These are phyloP conservation scores for Atrina japonica DNA, from an alignment of 2,888 invertebrate species.

Conservation along the genomic window DNA sequence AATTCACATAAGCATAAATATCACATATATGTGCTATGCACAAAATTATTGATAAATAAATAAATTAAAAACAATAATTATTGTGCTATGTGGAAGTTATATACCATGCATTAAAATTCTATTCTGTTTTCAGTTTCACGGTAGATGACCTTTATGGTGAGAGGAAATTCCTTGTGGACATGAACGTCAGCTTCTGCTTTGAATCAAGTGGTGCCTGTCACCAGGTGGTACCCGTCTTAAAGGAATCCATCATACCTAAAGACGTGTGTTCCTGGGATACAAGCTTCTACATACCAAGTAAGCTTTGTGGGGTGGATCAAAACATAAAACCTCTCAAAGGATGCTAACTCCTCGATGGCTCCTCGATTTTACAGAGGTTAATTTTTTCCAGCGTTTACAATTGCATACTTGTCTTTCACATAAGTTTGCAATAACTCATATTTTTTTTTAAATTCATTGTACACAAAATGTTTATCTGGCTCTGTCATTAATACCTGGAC, in stretches of 20 bases:
- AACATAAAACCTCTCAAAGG: not conserved
- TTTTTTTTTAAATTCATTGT: too few species aligned
- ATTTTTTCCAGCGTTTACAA: not conserved
- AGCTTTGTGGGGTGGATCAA: not conserved
- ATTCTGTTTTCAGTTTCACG: slow-evolving; percentile 25
- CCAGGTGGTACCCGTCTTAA: slow-evolving; percentile 15
- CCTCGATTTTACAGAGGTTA: not conserved
- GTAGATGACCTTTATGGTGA: slow-evolving; percentile 32
- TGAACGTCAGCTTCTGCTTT: slow-evolving; percentile 39
- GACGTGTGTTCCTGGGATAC: slow-evolving; percentile 33
- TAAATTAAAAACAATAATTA: too few species aligned
- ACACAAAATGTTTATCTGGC: too few species aligned
- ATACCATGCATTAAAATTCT: not conserved
- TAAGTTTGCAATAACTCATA: too few species aligned
- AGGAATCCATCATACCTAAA: slow-evolving; percentile 34
- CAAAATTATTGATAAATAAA: too few species aligned
- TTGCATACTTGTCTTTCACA: too few species aligned
- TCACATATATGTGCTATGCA: too few species aligned
- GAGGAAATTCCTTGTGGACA: slow-evolving; percentile 21
- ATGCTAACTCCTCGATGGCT: not conserved
- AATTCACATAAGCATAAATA: too few species aligned
- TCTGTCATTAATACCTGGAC: too few species aligned
- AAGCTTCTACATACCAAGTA: slow-evolving; percentile 25
- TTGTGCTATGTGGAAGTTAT: too few species aligned
- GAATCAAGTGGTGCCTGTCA: slow-evolving; percentile 24